Evolutionary conservation across 2,797 vertebrate species (phyloP), one percentile per base, ranked within the genome.

Genomic region (Molothrus ater): DNA sequence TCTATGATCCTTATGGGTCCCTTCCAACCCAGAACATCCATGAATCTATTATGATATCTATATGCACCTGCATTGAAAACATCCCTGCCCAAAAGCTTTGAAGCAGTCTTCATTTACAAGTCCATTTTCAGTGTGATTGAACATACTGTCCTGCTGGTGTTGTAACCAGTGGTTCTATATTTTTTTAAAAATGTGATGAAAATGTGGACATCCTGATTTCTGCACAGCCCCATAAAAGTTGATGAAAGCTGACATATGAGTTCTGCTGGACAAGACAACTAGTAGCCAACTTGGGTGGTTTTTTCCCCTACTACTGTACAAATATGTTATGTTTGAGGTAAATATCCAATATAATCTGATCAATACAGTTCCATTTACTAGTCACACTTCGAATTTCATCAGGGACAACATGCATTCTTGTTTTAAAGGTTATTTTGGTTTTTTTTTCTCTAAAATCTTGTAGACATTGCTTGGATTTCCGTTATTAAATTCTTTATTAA

Each of bases 261-360:
- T 22, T 82, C 47, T 88, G 8, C 25, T 20, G 43, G 57, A 70
- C 2, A 21, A 61, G 48, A 60, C 11, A 29, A 40, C 45, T 56
- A 51, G 13, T 14, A 60, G 5, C 26, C 1, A 1, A 8, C 20
- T 60, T 45, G 21, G 2, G 16, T 45, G 17, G 0, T 0, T 5
- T 42, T 48, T 45, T 18, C 25, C 22, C 31, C 29, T 2, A 4
- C 15, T 56, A 17, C 11, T 34, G 13, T 79, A 63, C 17, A 76
- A 70, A 47, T 75, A 36, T 64, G 1, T 70, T 92, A 17, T 17
- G 5, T 69, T 78, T 75, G 36, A 70, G 17, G 16, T 59, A 88
- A 95, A 59, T 10, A 32, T 32, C 4, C 17, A 48, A 17, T 36
- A 61, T n/a, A 53, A 11, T 42, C 26, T 66, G n/a, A 63, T 63